Evolutionary conservation across 2,888 invertebrate species (phyloP).

Genomic region (Ceramica pisi): DNA sequence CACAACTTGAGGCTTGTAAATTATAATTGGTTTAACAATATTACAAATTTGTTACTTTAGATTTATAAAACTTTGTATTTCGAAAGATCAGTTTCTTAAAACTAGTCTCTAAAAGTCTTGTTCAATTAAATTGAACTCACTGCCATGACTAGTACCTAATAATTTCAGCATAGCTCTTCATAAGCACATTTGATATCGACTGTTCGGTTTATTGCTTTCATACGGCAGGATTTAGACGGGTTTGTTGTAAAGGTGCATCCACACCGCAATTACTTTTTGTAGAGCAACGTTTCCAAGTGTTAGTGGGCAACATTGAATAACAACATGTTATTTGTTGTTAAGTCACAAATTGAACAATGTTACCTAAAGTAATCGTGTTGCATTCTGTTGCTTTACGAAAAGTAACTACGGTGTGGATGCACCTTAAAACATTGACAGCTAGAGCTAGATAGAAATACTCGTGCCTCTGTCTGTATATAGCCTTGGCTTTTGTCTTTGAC

Average conservation of each 20-base stretch:
- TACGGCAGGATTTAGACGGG: background rate
- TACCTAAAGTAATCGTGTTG: no score
- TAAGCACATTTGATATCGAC: background rate
- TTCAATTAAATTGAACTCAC: background rate
- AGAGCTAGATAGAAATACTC: constrained; percentile 4
- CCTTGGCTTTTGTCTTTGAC: constrained; percentile 19
- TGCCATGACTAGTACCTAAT: background rate
- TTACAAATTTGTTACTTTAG: background rate
- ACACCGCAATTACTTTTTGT: no score
- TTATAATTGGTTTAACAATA: constrained; percentile 28
- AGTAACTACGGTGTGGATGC: no score
- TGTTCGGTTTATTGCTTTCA: constrained; percentile 4
- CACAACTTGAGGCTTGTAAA: constrained; percentile 25
- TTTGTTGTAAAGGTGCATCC: no score
- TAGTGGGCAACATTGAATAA: no score
- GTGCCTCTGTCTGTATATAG: constrained; percentile 2
- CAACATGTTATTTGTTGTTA: no score
- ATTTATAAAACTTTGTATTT: background rate
- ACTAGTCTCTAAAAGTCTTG: background rate
- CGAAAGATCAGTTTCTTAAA: background rate
- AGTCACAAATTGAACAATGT: no score
- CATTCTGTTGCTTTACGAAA: no score
- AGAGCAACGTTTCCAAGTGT: no score
- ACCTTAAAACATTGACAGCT: background rate
- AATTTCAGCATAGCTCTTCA: background rate